Evolutionary conservation across 2,113 vertebrate genomes (phyloP).

Genomic region (Chroicocephalus ridibundus): DNA sequence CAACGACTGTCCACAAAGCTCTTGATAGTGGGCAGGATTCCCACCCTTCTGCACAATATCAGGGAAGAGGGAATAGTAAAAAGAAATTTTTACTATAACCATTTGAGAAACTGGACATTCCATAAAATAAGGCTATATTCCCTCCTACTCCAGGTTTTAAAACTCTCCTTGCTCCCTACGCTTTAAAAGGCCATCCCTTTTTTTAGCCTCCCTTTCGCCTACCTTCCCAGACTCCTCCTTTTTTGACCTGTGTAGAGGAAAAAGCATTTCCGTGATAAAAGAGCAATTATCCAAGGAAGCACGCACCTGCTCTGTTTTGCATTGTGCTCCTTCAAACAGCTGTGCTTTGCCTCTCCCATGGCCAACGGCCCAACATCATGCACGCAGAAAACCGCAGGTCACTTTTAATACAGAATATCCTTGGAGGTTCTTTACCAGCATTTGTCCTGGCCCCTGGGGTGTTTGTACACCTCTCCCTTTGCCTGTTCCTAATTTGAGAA

Average conservation of each 20-base stretch:
- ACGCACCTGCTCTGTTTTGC: neutral
- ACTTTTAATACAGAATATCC: neutral
- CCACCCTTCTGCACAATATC: neutral
- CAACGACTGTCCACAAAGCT: neutral
- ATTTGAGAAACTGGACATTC: neutral
- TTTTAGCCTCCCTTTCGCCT: rapidly evolving
- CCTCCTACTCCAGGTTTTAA: neutral
- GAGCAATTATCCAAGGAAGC: neutral
- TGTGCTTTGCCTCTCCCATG: neutral
- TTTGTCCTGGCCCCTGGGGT: neutral
- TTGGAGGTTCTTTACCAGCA: neutral
- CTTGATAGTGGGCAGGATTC: neutral
- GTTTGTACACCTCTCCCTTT: neutral
- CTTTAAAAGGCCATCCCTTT: neutral
- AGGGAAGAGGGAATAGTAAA: neutral
- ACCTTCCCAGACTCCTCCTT: neutral
- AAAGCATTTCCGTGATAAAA: neutral
- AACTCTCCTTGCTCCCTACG: neutral
- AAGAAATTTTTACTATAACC: neutral
- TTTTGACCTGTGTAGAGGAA: neutral
- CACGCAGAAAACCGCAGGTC: neutral
- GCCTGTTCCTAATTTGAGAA: neutral
- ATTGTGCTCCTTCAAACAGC: neutral
- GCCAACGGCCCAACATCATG: neutral
- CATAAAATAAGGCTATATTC: neutral